Conservation (phyloP, 1,140 invertebrate species). For the Cherax quadricarinatus region DNA sequence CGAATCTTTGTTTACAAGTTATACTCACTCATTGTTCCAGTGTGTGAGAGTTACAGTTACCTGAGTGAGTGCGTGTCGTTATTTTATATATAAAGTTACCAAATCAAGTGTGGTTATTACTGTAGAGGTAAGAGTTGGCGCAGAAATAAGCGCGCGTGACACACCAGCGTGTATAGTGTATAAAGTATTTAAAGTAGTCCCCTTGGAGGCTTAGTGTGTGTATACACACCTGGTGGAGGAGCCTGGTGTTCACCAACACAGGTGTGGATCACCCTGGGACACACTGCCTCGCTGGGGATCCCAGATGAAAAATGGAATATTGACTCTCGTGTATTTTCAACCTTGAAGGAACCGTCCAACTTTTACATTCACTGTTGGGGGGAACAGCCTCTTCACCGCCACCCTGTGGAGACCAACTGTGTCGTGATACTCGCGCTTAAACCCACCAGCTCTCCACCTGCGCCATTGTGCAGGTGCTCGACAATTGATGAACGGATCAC, state of each 20-base stretch:
- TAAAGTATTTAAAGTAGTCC: too few relatives aligned
- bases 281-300: not conserved
- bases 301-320: slow-evolving; percentile 44
- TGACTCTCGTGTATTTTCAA: slow-evolving; percentile 55
- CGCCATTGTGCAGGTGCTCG: not conserved
- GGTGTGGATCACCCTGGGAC: not conserved
- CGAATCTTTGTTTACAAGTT: not conserved
- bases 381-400: slow-evolving; percentile 37
- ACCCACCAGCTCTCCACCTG: slow-evolving; percentile 1
- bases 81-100: not conserved
- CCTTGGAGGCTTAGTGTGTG: not conserved
- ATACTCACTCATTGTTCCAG: not conserved
- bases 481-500: slow-evolving; percentile 23
- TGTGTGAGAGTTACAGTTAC: not conserved
- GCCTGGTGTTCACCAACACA: not conserved
- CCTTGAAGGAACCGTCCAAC: slow-evolving; percentile 59
- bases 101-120: not conserved
- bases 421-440: not conserved
- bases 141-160: not conserved
- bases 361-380: slow-evolving; percentile 61
- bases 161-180: not conserved
- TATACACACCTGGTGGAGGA: not conserved
- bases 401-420: slow-evolving; percentile 5
- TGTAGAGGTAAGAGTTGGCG: not conserved
- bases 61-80: not conserved